Evolutionary conservation across 2,797 vertebrate genomes (phyloP), one percentile per base, ranked within the genome.

Genomic region (Neomorphus geoffroyi): DNA sequence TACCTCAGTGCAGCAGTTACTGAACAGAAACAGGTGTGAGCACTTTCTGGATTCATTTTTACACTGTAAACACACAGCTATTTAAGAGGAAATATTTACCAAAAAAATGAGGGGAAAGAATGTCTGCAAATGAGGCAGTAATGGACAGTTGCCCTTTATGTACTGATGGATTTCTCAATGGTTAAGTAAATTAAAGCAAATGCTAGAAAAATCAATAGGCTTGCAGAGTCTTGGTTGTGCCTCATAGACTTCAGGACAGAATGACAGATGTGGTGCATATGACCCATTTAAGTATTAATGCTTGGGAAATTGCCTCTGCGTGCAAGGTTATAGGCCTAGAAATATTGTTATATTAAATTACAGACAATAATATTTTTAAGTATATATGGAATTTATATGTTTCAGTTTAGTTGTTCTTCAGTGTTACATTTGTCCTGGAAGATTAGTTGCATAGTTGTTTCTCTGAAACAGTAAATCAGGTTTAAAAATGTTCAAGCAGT

Each of bases 1-100:
- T 98, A 98, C 98, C 98, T 98, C 98, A 94, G 97, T 96, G 97
- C 97, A 98, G 97, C 97, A 97, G 97, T 97, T 94, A 97, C 98
- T 98, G 98, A 99, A 96, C 98, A 99, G 98, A 99, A 99, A 99
- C 99, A 99, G 99, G 98, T 99, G 99, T 99, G 98, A 99, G 98
- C 98, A 97, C 98, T 97, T 98, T 98, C 98, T 91, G 97, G 98
- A 98, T 98, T 99, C 98, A 97, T 98, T 98, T 99, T 98, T 98
- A 97, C 97, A 96, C 98, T 97, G 97, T 97, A 98, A 98, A 98
- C 97, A 97, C 97, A 88, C 94, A 96, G 95, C 39, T 65, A 96
- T 98, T 98, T 97, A 96, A 97, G 94, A 96, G 88, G 95, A 98
- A 98, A 98, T 98, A 98, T 98, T 98, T 98, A 98, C 97, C 4